Evolutionary conservation across 2,113 vertebrate species (phyloP).

Genomic region (Rissa tridactyla): DNA sequence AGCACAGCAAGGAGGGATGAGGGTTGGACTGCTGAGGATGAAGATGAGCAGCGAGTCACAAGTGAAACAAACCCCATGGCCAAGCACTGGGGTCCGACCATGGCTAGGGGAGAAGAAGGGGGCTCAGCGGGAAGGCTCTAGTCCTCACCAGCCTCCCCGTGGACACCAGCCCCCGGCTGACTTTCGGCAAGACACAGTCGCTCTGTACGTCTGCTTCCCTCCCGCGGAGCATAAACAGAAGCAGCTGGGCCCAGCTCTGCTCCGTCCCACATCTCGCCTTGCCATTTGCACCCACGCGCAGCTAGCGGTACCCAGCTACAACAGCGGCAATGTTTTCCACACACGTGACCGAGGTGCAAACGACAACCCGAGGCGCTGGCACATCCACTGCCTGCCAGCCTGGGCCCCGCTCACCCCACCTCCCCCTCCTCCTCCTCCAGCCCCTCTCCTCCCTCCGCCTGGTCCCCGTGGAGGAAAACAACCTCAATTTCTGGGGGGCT

Average conservation of each 20-base stretch:
- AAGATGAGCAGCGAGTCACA: rapidly evolving
- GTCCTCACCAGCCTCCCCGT: background rate
- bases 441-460: background rate
- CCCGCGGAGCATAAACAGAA: conserved; percentile 29
- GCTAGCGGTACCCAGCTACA: background rate
- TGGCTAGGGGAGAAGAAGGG: background rate
- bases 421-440: conserved; percentile 1
- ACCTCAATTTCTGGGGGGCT: background rate
- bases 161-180: background rate
- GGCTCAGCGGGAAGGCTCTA: background rate
- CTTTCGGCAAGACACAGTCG: background rate
- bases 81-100: rapidly evolving
- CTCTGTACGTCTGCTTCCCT: background rate
- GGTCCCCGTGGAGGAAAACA: background rate
- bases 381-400: conserved; percentile 10
- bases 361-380: background rate
- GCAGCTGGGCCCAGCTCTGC: conserved; percentile 50
- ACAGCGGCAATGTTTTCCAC: conserved; percentile 13
- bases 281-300: conserved; percentile 47
- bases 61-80: rapidly evolving
- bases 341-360: conserved; percentile 25
- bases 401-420: background rate
- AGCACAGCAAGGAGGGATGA: background rate
- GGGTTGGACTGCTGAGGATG: background rate
- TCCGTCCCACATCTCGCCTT: conserved; percentile 48